Base-by-base conservation (phyloP, 2,888 invertebrate genomes). In the Drosophila colorata region DNA sequence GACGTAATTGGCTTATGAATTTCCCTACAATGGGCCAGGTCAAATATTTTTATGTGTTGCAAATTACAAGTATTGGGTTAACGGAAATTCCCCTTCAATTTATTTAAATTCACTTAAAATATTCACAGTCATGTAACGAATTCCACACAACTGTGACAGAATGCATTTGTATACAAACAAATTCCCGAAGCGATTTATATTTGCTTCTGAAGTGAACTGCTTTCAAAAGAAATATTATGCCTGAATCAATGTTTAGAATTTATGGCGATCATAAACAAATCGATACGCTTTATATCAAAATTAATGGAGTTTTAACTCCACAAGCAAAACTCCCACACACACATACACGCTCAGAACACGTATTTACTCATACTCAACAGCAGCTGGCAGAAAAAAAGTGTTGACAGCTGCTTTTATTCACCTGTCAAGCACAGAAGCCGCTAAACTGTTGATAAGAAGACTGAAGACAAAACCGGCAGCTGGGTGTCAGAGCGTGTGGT, bases 391-490 rank as follows among this genome's bases (percentile, higher is more conserved):
- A 59, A 75, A 76, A 82, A 82, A 69, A 76, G 80, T 78, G 79
- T 79, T 89, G 90, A 90, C 90, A 90, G 82, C 78, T 88, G 78
- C 80, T 81, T 88, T 87, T 84, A 87, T 89, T 81, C 86, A 90
- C 86, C 89, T 90, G 90, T 88, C 90, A 86, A 73, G 59, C 78
- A 66, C 83, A 84, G 86, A 74, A 86, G 88, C 80, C 79, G 84
- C 83, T 88, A 85, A 90, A 84, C 86, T 80, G 76, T 84, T 86
- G 85, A 89, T 84, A 86, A 80, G 57, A 70, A 74, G 58, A 72
- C 61, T 44, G 52, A 44, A 63, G 43, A 31, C 57, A 44, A 44
- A 28, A 44, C 35, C 46, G 43, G 51, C 57, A 73, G 55, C 70
- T 57, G 58, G 61, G 35, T 65, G 65, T 74, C 74, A 43, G 53